Percentiles rank a stretch among this genome's conserved stretches.
phyloP scores from a whole-genome alignment of 1,140 invertebrate genomes.

The Cotesia typhae region DNA sequence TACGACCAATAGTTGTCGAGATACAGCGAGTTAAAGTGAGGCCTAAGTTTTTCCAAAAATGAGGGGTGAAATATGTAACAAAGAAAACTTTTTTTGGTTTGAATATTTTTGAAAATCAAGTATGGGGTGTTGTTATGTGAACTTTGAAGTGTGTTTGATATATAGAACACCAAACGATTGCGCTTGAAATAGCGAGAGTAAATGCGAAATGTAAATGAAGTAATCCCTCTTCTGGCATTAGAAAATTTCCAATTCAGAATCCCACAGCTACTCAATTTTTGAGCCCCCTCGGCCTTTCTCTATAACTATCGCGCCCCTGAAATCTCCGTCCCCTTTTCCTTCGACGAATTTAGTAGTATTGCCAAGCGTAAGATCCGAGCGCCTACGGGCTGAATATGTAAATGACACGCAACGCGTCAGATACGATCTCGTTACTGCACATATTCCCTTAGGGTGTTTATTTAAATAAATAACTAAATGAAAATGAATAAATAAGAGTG shows the following conservation, averaged over 20 bases:
- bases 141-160: neutral
- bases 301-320: neutral
- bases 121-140: no score
- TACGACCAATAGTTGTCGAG: no score
- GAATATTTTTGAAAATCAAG: no score
- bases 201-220: neutral
- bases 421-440: constrained; percentile 53
- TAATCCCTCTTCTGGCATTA: constrained; percentile 1
- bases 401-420: constrained; percentile 57
- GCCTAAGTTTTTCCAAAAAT: no score
- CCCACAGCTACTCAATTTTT: neutral
- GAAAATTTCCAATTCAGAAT: no score
- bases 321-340: constrained; percentile 7
- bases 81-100: no score
- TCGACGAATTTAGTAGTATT: constrained; percentile 38
- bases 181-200: constrained; percentile 21
- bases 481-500: neutral
- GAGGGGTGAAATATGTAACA: no score
- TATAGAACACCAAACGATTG: neutral
- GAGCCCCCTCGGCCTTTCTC: neutral
- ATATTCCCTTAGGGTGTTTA: constrained; percentile 2
- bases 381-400: constrained; percentile 58
- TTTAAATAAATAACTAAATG: neutral
- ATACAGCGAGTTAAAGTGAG: no score
- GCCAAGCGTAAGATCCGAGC: constrained; percentile 49